These are phyloP conservation scores for Triops cancriformis DNA, from an alignment of 1,140 invertebrate species.

Conservation along the genomic window DNA sequence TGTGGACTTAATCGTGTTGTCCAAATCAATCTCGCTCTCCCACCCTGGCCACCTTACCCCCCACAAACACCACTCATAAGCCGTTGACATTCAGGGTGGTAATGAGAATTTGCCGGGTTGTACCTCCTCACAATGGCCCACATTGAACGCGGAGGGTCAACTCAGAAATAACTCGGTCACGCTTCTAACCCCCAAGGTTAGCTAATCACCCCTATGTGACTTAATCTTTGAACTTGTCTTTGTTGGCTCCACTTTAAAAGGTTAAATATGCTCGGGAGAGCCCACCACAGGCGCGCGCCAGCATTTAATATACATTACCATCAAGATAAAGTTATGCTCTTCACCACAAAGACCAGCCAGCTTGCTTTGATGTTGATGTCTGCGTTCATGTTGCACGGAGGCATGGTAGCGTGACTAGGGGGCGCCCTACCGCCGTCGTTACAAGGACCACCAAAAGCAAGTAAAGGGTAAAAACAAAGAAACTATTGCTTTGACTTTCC, in stretches of 20 bases:
- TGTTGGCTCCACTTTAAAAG: neutral
- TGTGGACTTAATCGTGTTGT: neutral
- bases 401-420: neutral
- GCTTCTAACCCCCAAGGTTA: neutral
- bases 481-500: neutral
- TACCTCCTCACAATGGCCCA: neutral
- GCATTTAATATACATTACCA: constrained; percentile 6
- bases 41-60: neutral
- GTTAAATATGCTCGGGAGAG: neutral
- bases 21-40: neutral
- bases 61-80: neutral
- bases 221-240: constrained; percentile 6
- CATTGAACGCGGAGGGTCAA: neutral
- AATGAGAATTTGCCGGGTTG: neutral
- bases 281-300: constrained; percentile 6
- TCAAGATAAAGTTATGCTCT: neutral
- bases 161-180: neutral
- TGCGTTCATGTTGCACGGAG: constrained; percentile 4
- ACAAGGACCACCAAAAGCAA: constrained; percentile 2
- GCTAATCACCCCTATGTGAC: constrained; percentile 5
- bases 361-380: neutral
- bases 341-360: neutral
- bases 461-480: constrained; percentile 6
- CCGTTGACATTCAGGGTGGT: neutral
- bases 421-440: neutral